Conservation (phyloP, 2,888 invertebrate species). For the Amphiduros pacificus region DNA sequence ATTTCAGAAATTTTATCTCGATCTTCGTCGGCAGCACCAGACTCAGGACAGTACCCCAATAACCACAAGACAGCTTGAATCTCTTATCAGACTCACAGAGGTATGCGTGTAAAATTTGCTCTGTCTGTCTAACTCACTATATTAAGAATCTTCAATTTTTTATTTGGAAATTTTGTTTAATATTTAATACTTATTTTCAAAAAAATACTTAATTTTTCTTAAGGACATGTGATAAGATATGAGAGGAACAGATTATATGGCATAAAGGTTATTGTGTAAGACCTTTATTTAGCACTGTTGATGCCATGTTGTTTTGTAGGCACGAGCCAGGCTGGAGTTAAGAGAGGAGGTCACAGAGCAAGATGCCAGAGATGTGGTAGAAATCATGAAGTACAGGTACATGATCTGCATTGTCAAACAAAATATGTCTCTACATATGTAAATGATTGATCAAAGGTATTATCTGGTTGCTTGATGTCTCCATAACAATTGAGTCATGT, state of each 20-base stretch:
- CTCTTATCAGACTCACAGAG: constrained; percentile 78
- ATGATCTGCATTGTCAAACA: not conserved
- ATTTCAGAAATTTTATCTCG: constrained; percentile 76
- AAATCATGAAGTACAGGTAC: constrained; percentile 76
- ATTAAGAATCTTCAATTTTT: no score
- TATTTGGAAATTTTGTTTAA: no score
- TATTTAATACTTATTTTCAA: no score
- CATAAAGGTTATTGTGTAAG: no score
- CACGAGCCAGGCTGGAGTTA: constrained; percentile 84
- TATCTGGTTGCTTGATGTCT: no score
- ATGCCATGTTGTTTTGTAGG: constrained; percentile 63
- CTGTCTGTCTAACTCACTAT: no score
- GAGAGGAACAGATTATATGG: no score
- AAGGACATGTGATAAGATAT: no score
- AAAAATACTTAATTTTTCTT: no score
- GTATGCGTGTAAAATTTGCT: constrained; percentile 19
- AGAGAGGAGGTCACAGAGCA: constrained; percentile 75
- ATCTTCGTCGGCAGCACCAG: constrained; percentile 72
- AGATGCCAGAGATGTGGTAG: constrained; percentile 85
- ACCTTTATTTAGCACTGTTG: not conserved
- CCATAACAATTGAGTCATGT: no score
- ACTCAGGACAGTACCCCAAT: constrained; percentile 75
- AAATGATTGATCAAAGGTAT: no score
- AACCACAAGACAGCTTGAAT: constrained; percentile 86
- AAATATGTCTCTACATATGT: no score